Base-by-base conservation (phyloP, 1,140 invertebrate genomes). In the Bursaphelenchus mucronatus region DNA sequence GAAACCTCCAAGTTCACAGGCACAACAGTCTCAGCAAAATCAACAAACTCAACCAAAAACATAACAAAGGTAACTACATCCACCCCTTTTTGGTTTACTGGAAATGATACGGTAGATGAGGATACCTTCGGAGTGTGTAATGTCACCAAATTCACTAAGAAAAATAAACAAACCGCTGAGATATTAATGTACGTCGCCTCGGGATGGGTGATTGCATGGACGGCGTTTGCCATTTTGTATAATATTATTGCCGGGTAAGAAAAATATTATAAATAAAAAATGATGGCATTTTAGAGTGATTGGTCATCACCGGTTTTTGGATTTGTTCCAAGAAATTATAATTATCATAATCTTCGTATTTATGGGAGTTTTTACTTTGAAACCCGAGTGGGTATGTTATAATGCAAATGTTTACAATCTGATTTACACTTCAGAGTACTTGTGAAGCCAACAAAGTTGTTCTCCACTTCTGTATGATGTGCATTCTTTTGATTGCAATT, bases 351-450 rank as follows among this genome's bases (percentile, higher is more conserved):
- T 54, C 11, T 66, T 61, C 40, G 39, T 66, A 11, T 66, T 66
- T 70, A 68, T 66, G 68, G 64, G 64, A 11, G 63, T 66, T 15
- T 66, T 66, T 70, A 67, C 70, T 1, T 44, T 66, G 10, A 58
- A 15, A 39, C 64, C 64, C 2, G 19, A 66, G 57, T 59, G n/a
- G 19, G 57, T 55, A 44, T 15, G 54, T n/a, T 21, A 3, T n/a
- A 6, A 44, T n/a, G 13, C 1, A 39, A 39, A n/a, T 55, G 41
- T 15, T 1, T 2, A n/a, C 13, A 43, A 55, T 43, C 39, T 55
- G 1, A 55, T 59, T 45, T 55, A n/a, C 54, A 55, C 54, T 21
- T 55, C 19, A 55, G 54, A 21, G 57, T 44, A 50, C 45, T 39
- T 59, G 57, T 44, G 10, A 44, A 59, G 57, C 57, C 11, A 59